Evolutionary conservation across 2,888 invertebrate species (phyloP).

Genomic region (Tenthredo scrophulariae): DNA sequence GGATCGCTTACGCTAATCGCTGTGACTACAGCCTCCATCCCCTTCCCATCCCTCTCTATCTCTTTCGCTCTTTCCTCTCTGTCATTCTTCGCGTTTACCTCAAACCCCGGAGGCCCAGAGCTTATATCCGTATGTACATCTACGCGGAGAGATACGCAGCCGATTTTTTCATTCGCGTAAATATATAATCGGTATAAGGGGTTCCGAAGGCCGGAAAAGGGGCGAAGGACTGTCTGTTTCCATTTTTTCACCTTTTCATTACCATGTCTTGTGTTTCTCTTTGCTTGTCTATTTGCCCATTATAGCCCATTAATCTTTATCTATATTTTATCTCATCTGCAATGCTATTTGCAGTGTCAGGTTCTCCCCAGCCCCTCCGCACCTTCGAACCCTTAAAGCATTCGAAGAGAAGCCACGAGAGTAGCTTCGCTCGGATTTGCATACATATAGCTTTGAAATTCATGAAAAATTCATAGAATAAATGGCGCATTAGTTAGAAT

Average conservation of each 20-base stretch:
- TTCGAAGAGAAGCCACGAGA: conserved; percentile 23
- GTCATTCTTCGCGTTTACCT: not conserved
- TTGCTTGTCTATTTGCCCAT: not conserved
- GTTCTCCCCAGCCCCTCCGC: not conserved
- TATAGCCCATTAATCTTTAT: not conserved
- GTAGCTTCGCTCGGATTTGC: conserved; percentile 66
- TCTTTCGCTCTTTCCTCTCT: not conserved
- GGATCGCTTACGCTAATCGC: conserved; percentile 69
- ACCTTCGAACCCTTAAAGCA: conserved; percentile 13
- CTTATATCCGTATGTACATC: not conserved
- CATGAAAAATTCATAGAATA: conserved; percentile 75
- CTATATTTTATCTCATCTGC: not conserved
- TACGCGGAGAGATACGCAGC: not conserved
- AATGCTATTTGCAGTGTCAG: not conserved
- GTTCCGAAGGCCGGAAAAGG: not conserved
- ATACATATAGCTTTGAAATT: conserved; percentile 75
- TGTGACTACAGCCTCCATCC: conserved; percentile 60
- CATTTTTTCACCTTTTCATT: not conserved
- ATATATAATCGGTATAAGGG: not conserved
- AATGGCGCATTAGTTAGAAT: conserved; percentile 70
- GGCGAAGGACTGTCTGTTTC: not conserved
- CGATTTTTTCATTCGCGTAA: not conserved
- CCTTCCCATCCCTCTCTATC: not conserved
- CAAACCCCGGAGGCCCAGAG: not conserved
- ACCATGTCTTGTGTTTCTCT: not conserved